Base-by-base conservation (phyloP, 2,888 invertebrate species). In the Lathronympha strigana region DNA sequence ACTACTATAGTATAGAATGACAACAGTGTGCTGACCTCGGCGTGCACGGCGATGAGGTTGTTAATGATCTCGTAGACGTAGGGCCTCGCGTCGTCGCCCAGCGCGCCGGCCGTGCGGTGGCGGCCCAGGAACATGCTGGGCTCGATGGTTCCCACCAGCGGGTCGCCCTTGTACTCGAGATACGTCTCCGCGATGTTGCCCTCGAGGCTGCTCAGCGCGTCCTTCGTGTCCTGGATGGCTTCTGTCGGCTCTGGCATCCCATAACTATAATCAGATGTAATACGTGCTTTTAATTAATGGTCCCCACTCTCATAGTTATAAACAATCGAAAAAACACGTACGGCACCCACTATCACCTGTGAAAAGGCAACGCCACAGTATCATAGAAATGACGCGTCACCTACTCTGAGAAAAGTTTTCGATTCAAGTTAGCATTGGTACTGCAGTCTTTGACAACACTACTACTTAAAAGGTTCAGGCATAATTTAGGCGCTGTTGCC, bases 91-190 rank as follows among this genome's bases (percentile, higher is more conserved):
- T 97, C 97, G 4, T 94, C 94, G 0, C 96, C 95, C 54, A 95
- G 93, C 55, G 94, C 93, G 73, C 96, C 95, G 0, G 95, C 94
- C 75, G 98, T 97, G 79, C 96, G 96, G 80, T 98, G 97, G 66
- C 95, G 93, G 0, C 98, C 98, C 79, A 97, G 93, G 86, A 98
- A 98, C 98, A 99, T 98, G 69, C 97, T 97, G 5, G 97, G 97
- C 86, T 99, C 98, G 70, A 99, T 98, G 5, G 97, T 97, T n/a
- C 98, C 98, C 23, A 98, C 97, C 11, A 99, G 92, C 0, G 98
- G 98, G 88, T 98, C 98, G 49, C 97, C 96, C 80, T 98, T 98
- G 78, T 97, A 96, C 83, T 98, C 98, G 55, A 97, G 91, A 80
- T 97, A 97, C 1, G 95, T 95, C 76, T 97, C 97, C 13, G 97